Evolutionary conservation across 64 coral and sea anemone species (phyloP).

Genomic region (Anthopleura sola): DNA sequence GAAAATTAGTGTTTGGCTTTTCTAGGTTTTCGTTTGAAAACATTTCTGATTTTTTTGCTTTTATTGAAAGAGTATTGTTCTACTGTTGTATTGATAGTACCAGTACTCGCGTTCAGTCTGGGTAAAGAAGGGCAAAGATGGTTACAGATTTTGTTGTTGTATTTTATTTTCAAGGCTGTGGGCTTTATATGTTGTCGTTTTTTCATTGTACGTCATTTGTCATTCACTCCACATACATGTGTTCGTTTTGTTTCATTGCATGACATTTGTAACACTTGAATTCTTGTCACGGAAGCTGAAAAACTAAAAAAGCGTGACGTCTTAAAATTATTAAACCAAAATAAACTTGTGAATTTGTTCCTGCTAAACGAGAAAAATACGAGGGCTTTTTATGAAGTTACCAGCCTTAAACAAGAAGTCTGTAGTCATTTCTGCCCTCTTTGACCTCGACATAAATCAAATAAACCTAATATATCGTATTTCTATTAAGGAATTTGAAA

Average conservation of each 20-base stretch:
- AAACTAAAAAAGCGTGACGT: neutral
- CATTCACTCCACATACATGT: neutral
- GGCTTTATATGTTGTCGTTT: neutral
- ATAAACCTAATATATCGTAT: neutral
- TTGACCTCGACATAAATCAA: neutral
- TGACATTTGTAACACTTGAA: neutral
- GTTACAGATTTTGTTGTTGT: slow-evolving; percentile 18
- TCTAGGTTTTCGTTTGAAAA: too few relatives aligned
- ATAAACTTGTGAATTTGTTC: neutral
- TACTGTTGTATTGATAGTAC: neutral
- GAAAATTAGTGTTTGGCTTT: too few relatives aligned
- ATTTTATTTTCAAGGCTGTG: slow-evolving; percentile 9
- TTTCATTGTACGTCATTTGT: neutral
- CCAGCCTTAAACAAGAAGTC: neutral
- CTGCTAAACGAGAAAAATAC: neutral
- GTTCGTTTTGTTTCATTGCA: neutral
- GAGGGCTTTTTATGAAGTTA: neutral
- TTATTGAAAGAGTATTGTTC: neutral
- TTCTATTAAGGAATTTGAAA: slow-evolving; percentile 13
- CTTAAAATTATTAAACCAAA: neutral
- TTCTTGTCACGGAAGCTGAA: neutral
- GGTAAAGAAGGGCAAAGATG: slow-evolving; percentile 53
- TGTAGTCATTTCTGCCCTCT: slow-evolving; percentile 27
- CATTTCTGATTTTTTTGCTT: too few relatives aligned
- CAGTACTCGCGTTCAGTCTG: slow-evolving; percentile 49